A percentile compares a stretch with the other conserved stretches of the same genome.
Evolutionary conservation across 2,888 invertebrate species (phyloP).

Genomic region (Cylloceria caligata): DNA sequence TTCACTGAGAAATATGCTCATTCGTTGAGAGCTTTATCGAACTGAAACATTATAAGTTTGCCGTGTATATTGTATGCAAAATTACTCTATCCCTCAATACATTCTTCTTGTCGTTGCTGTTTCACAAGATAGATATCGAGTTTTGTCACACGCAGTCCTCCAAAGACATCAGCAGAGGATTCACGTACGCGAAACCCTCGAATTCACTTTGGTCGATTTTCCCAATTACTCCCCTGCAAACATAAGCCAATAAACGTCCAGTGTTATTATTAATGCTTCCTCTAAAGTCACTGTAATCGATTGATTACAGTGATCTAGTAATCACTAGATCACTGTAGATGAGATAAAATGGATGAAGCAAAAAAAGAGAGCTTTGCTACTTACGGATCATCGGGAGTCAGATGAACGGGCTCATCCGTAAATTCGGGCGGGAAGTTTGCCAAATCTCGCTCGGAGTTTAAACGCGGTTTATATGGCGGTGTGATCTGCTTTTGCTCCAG

Average conservation of each 20-base stretch:
- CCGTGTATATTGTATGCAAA: too few relatives aligned
- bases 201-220: conserved; percentile 99
- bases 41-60: too few relatives aligned
- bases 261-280: neutral
- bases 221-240: too few relatives aligned
- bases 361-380: conserved; percentile 82
- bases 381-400: conserved; percentile 99
- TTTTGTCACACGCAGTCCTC: conserved; percentile 99
- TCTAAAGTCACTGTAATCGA: too few relatives aligned
- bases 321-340: neutral
- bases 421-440: conserved; percentile 99
- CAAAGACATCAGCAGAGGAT: conserved; percentile 99
- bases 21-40: too few relatives aligned
- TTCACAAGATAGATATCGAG: too few relatives aligned
- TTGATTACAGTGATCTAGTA: too few relatives aligned
- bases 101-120: too few relatives aligned
- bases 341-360: too few relatives aligned
- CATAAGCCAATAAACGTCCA: too few relatives aligned
- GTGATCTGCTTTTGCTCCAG: conserved; percentile 98
- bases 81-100: too few relatives aligned
- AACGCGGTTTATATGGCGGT: conserved; percentile 98
- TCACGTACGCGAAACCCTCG: conserved; percentile 99
- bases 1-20: too few relatives aligned
- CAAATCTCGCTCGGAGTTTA: conserved; percentile 98
- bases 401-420: conserved; percentile 98